Percentiles rank a stretch among this genome's conserved stretches.
Conservation (phyloP, 2,113 vertebrate genomes). For the Laticauda laticaudata region DNA sequence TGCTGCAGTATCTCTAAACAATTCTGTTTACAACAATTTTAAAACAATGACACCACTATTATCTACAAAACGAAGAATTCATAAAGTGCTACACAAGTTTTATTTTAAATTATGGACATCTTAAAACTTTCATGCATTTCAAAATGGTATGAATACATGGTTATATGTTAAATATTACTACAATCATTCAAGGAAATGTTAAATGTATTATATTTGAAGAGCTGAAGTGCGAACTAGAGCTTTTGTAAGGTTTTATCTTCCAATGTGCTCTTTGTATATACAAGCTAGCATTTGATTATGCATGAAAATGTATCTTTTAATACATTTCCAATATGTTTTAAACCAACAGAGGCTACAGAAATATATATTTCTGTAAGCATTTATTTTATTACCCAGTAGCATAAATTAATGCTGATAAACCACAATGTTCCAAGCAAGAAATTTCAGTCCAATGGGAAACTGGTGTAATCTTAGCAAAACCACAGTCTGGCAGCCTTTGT, state of each 20-base stretch:
- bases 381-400: background rate
- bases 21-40: background rate
- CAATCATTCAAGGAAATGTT: background rate
- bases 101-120: background rate
- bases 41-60: background rate
- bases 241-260: background rate
- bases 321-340: background rate
- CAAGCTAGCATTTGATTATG: background rate
- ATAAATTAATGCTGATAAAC: background rate
- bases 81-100: background rate
- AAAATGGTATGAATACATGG: background rate
- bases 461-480: background rate
- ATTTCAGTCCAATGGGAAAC: background rate
- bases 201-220: background rate
- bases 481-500: background rate
- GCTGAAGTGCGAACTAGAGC: background rate
- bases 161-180: background rate
- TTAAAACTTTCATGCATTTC: background rate
- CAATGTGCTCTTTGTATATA: background rate
- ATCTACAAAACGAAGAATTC: background rate
- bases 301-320: background rate
- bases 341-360: background rate
- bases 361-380: background rate
- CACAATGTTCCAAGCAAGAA: background rate
- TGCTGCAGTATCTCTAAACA: slow-evolving; percentile 10